Conservation (phyloP, 1,140 invertebrate species). For the Brachionus sp. region DNA sequence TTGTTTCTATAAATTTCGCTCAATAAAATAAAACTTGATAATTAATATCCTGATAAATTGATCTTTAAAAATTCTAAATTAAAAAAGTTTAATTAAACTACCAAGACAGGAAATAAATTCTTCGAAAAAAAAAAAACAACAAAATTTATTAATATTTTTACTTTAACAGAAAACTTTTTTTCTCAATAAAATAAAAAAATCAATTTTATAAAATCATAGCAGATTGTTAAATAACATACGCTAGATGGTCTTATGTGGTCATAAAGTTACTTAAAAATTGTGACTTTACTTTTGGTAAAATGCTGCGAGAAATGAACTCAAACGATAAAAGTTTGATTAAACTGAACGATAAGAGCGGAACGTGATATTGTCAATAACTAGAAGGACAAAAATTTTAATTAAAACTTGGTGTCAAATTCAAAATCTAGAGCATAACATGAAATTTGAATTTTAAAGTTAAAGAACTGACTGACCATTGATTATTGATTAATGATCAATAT, state of each 20-base stretch:
- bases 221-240: too few species aligned
- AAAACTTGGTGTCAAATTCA: slow-evolving; percentile 30
- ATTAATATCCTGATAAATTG: background rate
- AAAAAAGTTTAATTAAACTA: background rate
- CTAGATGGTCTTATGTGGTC: too few species aligned
- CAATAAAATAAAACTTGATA: background rate
- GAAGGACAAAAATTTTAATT: slow-evolving; percentile 11
- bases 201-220: too few species aligned
- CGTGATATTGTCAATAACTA: slow-evolving; percentile 1
- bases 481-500: slow-evolving; percentile 39
- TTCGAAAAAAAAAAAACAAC: too few species aligned
- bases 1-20: background rate
- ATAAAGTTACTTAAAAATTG: too few species aligned
- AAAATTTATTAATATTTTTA: too few species aligned
- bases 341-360: background rate
- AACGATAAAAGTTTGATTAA: background rate
- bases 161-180: too few species aligned
- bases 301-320: background rate
- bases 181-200: too few species aligned
- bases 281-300: too few species aligned
- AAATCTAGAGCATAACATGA: background rate
- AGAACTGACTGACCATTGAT: background rate
- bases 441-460: slow-evolving; percentile 8
- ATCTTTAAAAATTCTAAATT: background rate
- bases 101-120: background rate